These are phyloP conservation scores for Venturia canescens DNA, from an alignment of 1,140 invertebrate species.

Conservation along the genomic window DNA sequence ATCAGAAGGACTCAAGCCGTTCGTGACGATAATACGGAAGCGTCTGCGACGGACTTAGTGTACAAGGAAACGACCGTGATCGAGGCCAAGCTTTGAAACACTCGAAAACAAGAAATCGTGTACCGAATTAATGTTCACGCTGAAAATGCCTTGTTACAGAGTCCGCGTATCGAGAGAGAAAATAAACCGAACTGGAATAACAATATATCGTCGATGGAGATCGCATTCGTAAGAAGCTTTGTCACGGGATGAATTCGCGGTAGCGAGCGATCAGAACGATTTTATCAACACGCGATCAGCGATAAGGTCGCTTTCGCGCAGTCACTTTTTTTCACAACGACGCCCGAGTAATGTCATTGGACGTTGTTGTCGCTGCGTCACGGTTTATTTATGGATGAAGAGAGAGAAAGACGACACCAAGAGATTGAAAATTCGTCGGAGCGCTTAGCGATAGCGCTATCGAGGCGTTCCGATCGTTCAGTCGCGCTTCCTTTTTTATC, in stretches of 20 bases:
- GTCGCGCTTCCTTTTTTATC: neutral
- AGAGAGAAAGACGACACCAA: neutral
- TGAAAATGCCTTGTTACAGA: too few species aligned
- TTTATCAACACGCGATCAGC: neutral
- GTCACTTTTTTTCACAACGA: conserved; percentile 9
- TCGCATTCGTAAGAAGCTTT: neutral
- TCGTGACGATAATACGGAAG: too few species aligned
- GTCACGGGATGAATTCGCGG: neutral
- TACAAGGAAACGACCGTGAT: too few species aligned
- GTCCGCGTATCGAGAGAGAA: too few species aligned
- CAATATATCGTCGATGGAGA: too few species aligned
- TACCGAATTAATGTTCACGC: too few species aligned
- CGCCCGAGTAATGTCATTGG: conserved; percentile 13
- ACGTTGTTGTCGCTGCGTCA: conserved; percentile 6
- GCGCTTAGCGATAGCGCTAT: neutral
- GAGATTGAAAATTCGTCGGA: neutral
- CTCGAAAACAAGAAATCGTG: too few species aligned
- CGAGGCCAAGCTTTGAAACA: too few species aligned
- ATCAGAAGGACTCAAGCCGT: too few species aligned
- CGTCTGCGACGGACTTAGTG: too few species aligned
- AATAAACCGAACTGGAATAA: too few species aligned
- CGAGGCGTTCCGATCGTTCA: neutral
- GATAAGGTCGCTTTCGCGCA: neutral
- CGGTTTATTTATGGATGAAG: conserved; percentile 8
- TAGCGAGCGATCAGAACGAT: neutral